phyloP scores from a whole-genome alignment of 2,888 invertebrate genomes.

The Gonocerus acuteangulatus region DNA sequence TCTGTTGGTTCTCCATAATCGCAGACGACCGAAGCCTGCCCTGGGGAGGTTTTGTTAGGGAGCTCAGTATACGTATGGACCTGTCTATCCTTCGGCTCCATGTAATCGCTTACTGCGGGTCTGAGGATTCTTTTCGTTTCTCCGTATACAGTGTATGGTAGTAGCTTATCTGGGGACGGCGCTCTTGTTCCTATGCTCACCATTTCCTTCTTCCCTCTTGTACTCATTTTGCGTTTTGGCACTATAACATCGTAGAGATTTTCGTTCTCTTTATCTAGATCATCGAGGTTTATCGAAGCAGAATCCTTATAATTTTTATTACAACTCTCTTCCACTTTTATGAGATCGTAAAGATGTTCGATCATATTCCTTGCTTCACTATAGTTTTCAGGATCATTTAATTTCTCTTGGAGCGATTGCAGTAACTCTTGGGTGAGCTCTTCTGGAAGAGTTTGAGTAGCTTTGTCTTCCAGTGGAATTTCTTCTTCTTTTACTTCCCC shows the following conservation, averaged over 20 bases:
- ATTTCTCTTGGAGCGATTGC: constrained; percentile 56
- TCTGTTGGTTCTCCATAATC: constrained; percentile 54
- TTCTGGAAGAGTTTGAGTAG: constrained; percentile 64
- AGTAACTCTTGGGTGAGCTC: constrained; percentile 66
- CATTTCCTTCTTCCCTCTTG: constrained; percentile 31
- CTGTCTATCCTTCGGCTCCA: constrained; percentile 46
- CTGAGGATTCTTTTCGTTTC: constrained; percentile 44
- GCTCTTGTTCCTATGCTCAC: constrained; percentile 49
- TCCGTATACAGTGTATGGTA: constrained; percentile 48
- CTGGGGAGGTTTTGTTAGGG: constrained; percentile 42
- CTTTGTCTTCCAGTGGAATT: constrained; percentile 51
- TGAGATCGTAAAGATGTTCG: constrained; percentile 65
- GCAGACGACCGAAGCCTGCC: constrained; percentile 42
- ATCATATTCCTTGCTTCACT: constrained; percentile 69
- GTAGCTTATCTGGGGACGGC: constrained; percentile 53
- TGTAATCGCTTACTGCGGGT: constrained; percentile 44
- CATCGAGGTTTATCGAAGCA: constrained; percentile 42
- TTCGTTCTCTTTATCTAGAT: constrained; percentile 44
- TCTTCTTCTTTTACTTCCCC: constrained; percentile 40
- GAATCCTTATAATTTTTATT: constrained; percentile 46
- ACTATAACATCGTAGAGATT: constrained; percentile 59
- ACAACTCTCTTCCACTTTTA: constrained; percentile 61
- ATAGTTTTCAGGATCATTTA: constrained; percentile 65
- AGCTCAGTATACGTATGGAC: constrained; percentile 57
- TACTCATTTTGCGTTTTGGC: constrained; percentile 39